phyloP scores from a whole-genome alignment of 2,113 vertebrate species.

The Pipa parva region DNA sequence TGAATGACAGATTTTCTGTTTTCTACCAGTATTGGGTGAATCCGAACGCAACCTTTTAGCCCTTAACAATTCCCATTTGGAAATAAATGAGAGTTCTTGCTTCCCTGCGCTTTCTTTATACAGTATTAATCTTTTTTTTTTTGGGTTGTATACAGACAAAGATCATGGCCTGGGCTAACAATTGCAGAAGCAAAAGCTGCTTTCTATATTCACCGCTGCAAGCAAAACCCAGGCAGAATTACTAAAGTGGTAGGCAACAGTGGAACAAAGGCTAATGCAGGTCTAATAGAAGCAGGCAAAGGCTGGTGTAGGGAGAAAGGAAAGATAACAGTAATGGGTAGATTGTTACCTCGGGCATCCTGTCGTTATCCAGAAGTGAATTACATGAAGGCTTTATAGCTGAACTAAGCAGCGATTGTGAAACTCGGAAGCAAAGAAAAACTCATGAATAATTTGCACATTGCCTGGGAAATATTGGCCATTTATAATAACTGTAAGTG shows the following conservation, averaged over 20 bases:
- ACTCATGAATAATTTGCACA: slow-evolving; percentile 1
- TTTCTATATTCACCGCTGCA: not conserved
- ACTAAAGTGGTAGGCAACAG: not conserved
- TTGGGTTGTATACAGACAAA: not conserved
- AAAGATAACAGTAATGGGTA: not conserved
- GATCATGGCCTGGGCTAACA: not conserved
- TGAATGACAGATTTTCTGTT: too few relatives aligned
- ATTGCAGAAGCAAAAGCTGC: not conserved
- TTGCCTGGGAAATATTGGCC: not conserved
- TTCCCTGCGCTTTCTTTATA: not conserved
- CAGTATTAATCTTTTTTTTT: too few relatives aligned
- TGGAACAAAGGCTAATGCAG: slow-evolving; percentile 1
- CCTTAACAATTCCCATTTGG: not conserved
- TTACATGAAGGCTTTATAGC: not conserved
- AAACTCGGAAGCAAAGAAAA: not conserved
- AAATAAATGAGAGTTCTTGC: not conserved
- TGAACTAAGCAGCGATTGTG: not conserved
- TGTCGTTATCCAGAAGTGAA: not conserved
- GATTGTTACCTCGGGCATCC: not conserved
- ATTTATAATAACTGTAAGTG: not conserved
- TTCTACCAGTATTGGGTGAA: too few relatives aligned
- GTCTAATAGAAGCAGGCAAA: slow-evolving; percentile 2
- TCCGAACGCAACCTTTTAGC: too few relatives aligned
- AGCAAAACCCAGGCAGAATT: not conserved
- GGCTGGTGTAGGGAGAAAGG: not conserved